Base-by-base conservation (phyloP, 1,140 invertebrate species). In the Philopotamus ludificatus region DNA sequence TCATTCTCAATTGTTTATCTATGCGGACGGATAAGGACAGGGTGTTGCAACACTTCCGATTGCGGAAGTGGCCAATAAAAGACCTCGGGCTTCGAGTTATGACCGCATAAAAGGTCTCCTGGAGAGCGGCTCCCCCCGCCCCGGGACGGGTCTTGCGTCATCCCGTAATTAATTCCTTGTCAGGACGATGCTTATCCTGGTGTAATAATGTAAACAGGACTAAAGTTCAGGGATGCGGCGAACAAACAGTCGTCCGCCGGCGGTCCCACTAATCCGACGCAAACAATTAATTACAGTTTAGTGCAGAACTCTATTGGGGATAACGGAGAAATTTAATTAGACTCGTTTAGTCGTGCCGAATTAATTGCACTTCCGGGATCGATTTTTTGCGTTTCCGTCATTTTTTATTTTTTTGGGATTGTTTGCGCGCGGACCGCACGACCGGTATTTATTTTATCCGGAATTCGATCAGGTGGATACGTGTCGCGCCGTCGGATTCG, bases 111-210 rank as follows among this genome's bases (percentile, higher is more conserved):
- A 57, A 57, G 16, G 26, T 39, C 16, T 55, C 1, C n/a, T 25
- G 54, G 8, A n/a, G 10, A 4, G 22, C 8, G 23, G 51, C 49
- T 10, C 21, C 21, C 22, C 9, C 20, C 15, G 25, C 12, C 20
- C 28, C 54, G n/a, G 54, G 15, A 34, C 12, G 12, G 28, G 28
- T 34, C 28, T 34, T 34, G 28, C 28, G 28, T 34, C 28, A 34
- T 34, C 10, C 34, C 54, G 22, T 57, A 57, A 57, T 57, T 57
- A 57, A 57, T 57, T 57, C 54, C 54, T 57, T 57, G 54, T 57
- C 54, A 42, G 34, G 54, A 55, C 39, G 54, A 57, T 42, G 54
- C 39, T 57, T 57, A 57, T 57, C 54, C 54, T 57, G 39, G 54
- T 21, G 42, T 57, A 39, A 57, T 22, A 42, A 57, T 42, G 54